Evolutionary conservation across 2,113 vertebrate genomes (phyloP).

Genomic region (Poecilia latipinna): DNA sequence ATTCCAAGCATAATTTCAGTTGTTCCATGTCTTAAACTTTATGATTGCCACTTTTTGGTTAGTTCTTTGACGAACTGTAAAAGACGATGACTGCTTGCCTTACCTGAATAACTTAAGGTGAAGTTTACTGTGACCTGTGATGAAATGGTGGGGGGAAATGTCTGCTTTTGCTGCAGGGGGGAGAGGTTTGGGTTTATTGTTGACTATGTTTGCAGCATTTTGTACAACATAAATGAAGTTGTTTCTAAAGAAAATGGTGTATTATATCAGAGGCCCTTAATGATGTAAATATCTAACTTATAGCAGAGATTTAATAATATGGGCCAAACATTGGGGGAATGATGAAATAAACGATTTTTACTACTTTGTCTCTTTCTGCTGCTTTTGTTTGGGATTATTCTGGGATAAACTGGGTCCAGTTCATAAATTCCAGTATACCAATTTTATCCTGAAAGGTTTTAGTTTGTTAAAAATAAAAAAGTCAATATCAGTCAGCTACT

Average conservation of each 20-base stretch:
- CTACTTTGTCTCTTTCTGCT: not conserved
- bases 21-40: not conserved
- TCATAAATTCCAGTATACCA: no score
- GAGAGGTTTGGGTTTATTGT: slow-evolving; percentile 34
- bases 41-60: not conserved
- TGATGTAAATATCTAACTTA: slow-evolving; percentile 83
- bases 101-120: slow-evolving; percentile 21
- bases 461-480: no score
- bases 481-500: not conserved
- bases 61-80: not conserved
- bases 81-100: slow-evolving; percentile 24
- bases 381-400: not conserved
- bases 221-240: slow-evolving; percentile 78
- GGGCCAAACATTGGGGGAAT: slow-evolving; percentile 36
- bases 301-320: slow-evolving; percentile 67
- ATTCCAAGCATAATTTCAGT: not conserved
- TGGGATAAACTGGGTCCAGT: not conserved
- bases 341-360: slow-evolving; percentile 65
- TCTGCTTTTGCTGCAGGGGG: slow-evolving; percentile 4
- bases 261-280: slow-evolving; percentile 59
- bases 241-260: slow-evolving; percentile 69
- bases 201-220: slow-evolving; percentile 71
- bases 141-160: not conserved
- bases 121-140: slow-evolving; percentile 48
- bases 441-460: no score